Percentiles rank a stretch among this genome's conserved stretches.
Conservation (phyloP, 2,113 vertebrate genomes). For the Nothocercus nigrocapillus region DNA sequence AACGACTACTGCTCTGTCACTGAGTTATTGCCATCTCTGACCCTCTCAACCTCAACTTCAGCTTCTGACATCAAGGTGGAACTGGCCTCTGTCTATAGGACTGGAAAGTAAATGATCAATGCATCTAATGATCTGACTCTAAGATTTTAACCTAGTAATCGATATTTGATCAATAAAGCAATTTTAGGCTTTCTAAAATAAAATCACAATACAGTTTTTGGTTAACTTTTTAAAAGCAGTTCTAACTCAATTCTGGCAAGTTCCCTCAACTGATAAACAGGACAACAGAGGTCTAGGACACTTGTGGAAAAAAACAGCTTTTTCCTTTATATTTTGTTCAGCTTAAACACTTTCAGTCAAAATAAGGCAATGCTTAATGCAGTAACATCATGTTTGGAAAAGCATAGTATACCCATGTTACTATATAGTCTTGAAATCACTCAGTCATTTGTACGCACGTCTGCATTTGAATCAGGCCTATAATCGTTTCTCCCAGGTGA, state of each 20-base stretch:
- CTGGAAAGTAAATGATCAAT: neutral
- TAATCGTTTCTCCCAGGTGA: neutral
- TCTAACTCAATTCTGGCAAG: neutral
- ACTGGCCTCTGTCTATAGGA: neutral
- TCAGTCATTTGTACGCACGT: rapidly evolving
- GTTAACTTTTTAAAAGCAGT: neutral
- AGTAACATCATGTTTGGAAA: neutral
- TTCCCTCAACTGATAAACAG: neutral
- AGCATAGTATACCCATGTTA: neutral
- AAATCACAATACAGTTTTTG: neutral
- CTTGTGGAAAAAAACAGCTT: neutral
- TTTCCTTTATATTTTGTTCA: neutral
- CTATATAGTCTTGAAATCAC: neutral
- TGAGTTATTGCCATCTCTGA: neutral
- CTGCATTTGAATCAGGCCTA: neutral
- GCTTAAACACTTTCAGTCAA: neutral
- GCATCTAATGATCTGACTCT: neutral
- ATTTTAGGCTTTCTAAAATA: neutral
- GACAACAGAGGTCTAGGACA: no score
- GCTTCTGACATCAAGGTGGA: neutral
- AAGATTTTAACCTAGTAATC: neutral
- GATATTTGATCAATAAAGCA: neutral
- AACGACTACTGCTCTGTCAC: neutral
- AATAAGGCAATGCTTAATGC: neutral
- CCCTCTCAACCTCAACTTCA: neutral